Percentiles rank a stretch among this genome's conserved stretches.
These are phyloP conservation scores for Dione juno DNA, from an alignment of 2,888 invertebrate species.

Conservation along the genomic window DNA sequence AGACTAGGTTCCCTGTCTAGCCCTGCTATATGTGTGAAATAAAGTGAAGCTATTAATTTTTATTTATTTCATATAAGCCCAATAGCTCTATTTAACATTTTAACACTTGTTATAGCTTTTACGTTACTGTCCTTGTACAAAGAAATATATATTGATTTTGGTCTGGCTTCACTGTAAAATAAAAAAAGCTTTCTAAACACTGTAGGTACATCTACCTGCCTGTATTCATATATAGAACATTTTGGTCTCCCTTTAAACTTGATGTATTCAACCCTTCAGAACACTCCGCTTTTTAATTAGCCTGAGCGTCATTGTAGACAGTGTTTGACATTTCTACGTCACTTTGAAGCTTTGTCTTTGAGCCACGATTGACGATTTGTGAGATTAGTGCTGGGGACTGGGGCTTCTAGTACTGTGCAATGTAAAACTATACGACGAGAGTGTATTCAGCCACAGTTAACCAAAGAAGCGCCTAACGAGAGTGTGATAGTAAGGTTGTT, in stretches of 20 bases:
- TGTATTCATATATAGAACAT: not conserved
- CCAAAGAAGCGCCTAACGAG: too few relatives aligned
- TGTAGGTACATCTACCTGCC: not conserved
- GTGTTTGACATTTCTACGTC: slow-evolving; percentile 31
- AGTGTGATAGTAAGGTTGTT: too few relatives aligned
- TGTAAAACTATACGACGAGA: too few relatives aligned
- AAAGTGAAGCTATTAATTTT: too few relatives aligned
- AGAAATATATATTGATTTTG: too few relatives aligned
- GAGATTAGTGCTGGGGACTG: not conserved
- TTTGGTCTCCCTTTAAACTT: slow-evolving; percentile 15
- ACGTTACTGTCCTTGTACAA: too few relatives aligned
- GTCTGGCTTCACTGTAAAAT: not conserved
- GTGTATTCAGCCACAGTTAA: too few relatives aligned
- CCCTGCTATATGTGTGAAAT: too few relatives aligned
- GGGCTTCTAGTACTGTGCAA: not conserved
- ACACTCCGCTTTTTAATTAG: slow-evolving; percentile 34
- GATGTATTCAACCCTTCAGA: slow-evolving; percentile 12
- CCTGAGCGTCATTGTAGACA: slow-evolving; percentile 28
- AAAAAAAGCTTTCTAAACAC: not conserved
- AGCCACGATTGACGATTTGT: not conserved
- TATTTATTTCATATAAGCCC: too few relatives aligned
- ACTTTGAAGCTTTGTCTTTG: slow-evolving; percentile 19
- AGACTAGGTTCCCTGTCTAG: too few relatives aligned
- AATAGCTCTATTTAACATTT: too few relatives aligned
- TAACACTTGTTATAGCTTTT: too few relatives aligned